A percentile compares a stretch with the other conserved stretches of the same genome.
These are phyloP conservation scores for Alouatta palliata DNA, from an alignment of 2,113 vertebrate genomes.

Conservation along the genomic window DNA sequence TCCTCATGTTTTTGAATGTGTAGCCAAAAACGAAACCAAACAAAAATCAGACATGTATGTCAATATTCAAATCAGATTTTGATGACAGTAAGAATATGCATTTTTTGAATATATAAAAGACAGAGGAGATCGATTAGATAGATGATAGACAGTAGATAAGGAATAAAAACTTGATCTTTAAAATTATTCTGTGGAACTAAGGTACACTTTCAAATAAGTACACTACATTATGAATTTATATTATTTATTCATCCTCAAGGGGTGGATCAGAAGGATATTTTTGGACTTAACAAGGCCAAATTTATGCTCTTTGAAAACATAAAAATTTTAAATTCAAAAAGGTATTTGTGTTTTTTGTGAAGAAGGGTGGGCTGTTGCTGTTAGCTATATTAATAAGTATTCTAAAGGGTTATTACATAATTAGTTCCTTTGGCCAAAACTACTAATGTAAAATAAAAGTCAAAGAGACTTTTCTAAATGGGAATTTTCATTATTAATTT, in stretches of 20 bases:
- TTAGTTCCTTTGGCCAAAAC: background rate
- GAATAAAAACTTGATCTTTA: background rate
- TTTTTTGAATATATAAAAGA: background rate
- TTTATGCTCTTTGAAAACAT: background rate
- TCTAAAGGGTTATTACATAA: constrained; percentile 25
- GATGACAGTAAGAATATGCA: background rate
- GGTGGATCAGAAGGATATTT: background rate
- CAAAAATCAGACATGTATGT: background rate
- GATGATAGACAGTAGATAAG: background rate
- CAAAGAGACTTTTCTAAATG: background rate
- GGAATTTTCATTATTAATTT: background rate
- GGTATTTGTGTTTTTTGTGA: background rate
- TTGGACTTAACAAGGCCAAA: background rate
- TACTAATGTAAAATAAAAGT: constrained; percentile 20
- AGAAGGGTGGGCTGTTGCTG: background rate
- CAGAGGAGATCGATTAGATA: background rate
- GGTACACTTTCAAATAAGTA: background rate
- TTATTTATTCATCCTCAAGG: background rate
- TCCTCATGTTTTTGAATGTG: background rate
- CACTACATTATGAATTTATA: background rate
- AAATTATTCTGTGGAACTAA: background rate
- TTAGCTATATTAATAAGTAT: background rate
- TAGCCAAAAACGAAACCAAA: background rate
- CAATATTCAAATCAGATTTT: background rate
- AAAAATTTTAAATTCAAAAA: background rate